Evolutionary conservation across 1,140 invertebrate species (phyloP), one percentile per base, ranked within the genome.

Genomic region (Rhopalosiphum padi): DNA sequence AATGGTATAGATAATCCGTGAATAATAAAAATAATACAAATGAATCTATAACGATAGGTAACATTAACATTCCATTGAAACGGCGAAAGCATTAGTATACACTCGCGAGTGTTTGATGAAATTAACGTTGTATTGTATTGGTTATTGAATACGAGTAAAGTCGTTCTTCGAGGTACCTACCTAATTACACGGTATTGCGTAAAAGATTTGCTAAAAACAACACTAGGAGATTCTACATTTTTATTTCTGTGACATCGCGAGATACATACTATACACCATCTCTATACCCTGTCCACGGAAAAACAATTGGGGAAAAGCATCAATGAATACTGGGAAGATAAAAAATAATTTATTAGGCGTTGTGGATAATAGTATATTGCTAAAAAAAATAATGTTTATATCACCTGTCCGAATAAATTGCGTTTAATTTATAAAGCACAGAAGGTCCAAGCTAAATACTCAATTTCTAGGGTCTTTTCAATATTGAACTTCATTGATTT

Each of bases 401-500:
- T 55, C 82, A 35, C 22, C 91, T 85, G 82, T 86, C 91, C 82
- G 37, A 86, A 93, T 93, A 41, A 93, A 93, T 25, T 93, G 91
- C 91, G 2, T 35, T 85, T 93, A 93, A 93, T 93, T 86, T 93
- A 93, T 93, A 86, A 93, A 30, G 77, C 82, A 11, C 48, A 51
- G n/a, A 55, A 41, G 43, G 91, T 86, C 48, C 82, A n/a, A 55
- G 48, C 25, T 93, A 93, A 86, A 93, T 93, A 85, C 55, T 48
- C 82, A 86, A 85, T 93, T 93, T 53, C 48, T 53, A 85, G 91
- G 91, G 77, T 53, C 48, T 93, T 55, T 93, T 93, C 15, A 11
- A 35, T 51, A 53, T 86, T 93, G 77, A 53, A 53, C 82, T 86
- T 93, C 82, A 86, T 85, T 25, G 82, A 46, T n/a, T 86, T 43